Evolutionary conservation across 1,140 invertebrate species (phyloP), one percentile per base, ranked within the genome.

Genomic region (Zaprionus africanus): DNA sequence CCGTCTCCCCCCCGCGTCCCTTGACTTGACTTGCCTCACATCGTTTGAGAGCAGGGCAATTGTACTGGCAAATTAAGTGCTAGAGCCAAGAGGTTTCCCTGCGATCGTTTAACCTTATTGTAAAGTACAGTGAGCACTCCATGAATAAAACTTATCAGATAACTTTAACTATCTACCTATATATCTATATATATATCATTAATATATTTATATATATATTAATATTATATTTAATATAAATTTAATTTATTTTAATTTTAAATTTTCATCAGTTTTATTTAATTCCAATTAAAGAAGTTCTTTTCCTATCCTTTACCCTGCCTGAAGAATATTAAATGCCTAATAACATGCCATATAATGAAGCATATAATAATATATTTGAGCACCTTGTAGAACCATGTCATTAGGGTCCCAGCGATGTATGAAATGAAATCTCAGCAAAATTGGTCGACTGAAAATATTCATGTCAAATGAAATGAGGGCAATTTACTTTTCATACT

Each of bases 401-500:
- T 56, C 19, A 56, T 28, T 49, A 41, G 22, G 38, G 26, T 7
- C 1, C 13, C 36, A 53, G 41, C 9, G 4, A 56, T 26, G 36
- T 22, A 38, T 28, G 63, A 61, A 61, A n/a, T 63, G 36, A 4
- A 64, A 68, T 81, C 65, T 65, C 65, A 56, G 41, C 26, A 36
- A 76, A 61, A 61, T 56, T 53, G 54, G 11, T 58, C 62, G 67
- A 31, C 64, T 38, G 17, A 24, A 63, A 79, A 82, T 82, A 79
- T 79, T 66, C 76, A 54, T 76, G 67, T 79, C 81, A 68, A 61
- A 60, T 53, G 11, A 75, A 85, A 75, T 72, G 31, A 69, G 65
- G 4, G 17, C 82, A 84, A 85, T 84, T 81, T 84, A 70, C 69
- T 12, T 51, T 60, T 85, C 81, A 84, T 85, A 71, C 58, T 59